These are phyloP conservation scores for Sarcoramphus papa DNA, from an alignment of 2,797 vertebrate species.

Conservation along the genomic window DNA sequence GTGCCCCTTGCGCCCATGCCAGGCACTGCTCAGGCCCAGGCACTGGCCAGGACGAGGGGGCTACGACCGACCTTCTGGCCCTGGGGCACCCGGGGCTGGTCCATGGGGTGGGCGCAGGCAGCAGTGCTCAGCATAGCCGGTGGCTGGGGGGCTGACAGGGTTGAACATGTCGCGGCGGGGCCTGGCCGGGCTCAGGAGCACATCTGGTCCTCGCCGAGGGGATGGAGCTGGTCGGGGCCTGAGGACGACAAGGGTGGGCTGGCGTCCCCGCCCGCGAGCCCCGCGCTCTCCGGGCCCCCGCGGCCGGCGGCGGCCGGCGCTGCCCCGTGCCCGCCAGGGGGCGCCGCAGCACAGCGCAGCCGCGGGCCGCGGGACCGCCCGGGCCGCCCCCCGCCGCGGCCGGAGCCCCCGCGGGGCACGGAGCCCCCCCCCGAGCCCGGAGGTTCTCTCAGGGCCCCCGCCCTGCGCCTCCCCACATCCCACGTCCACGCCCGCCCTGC, in stretches of 20 bases:
- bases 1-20: rapidly evolving
- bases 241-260: not conserved
- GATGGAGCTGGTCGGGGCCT: not conserved
- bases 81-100: conserved; percentile 71
- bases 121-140: conserved; percentile 84
- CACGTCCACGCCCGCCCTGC: not conserved
- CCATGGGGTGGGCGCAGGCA: conserved; percentile 85
- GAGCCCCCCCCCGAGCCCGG: not conserved
- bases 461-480: not conserved
- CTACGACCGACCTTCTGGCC: not conserved
- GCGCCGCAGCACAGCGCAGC: not conserved
- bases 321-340: conserved; percentile 50
- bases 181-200: conserved; percentile 64
- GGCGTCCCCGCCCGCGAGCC: too few species aligned
- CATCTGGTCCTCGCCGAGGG: conserved; percentile 56
- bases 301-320: not conserved
- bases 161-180: conserved; percentile 83
- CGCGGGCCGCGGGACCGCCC: not conserved
- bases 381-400: too few species aligned
- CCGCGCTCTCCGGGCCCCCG: too few species aligned
- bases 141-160: conserved; percentile 77
- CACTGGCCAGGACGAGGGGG: not conserved
- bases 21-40: not conserved
- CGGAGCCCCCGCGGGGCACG: not conserved
- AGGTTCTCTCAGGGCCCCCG: not conserved